Evolutionary conservation across 2,797 vertebrate genomes (phyloP).

Genomic region (Enteromius thamalakanensis): DNA sequence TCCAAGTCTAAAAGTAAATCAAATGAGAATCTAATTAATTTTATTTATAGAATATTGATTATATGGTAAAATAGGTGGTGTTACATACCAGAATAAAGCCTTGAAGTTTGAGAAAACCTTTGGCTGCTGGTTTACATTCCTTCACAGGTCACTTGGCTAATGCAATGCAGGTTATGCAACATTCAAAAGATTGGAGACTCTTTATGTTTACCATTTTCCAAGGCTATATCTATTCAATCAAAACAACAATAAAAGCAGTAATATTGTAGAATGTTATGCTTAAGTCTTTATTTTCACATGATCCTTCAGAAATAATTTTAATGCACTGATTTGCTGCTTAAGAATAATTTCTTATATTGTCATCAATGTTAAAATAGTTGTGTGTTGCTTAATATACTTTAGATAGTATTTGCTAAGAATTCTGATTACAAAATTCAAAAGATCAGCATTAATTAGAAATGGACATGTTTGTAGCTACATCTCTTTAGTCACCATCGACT

Average conservation of each 20-base stretch:
- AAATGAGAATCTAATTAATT: neutral
- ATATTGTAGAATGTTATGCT: neutral
- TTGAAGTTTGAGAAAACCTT: neutral
- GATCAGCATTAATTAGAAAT: neutral
- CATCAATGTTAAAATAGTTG: neutral
- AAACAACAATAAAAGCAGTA: neutral
- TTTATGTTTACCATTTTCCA: neutral
- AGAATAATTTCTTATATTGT: neutral
- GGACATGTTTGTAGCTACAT: neutral
- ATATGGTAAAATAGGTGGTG: neutral
- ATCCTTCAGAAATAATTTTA: neutral
- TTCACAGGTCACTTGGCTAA: neutral
- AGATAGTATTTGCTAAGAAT: neutral
- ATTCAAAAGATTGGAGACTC: neutral
- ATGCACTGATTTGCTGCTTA: neutral
- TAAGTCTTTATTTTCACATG: too few relatives aligned
- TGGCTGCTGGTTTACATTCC: neutral
- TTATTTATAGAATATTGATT: neutral
- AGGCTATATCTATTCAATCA: neutral
- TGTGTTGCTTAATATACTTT: neutral
- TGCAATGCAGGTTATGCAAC: neutral
- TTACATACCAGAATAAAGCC: neutral
- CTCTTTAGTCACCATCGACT: neutral
- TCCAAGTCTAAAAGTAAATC: neutral
- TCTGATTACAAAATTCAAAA: neutral